Percentiles rank a stretch among this genome's conserved stretches.
Conservation (phyloP, 2,797 vertebrate genomes). For the Helarctos malayanus region DNA sequence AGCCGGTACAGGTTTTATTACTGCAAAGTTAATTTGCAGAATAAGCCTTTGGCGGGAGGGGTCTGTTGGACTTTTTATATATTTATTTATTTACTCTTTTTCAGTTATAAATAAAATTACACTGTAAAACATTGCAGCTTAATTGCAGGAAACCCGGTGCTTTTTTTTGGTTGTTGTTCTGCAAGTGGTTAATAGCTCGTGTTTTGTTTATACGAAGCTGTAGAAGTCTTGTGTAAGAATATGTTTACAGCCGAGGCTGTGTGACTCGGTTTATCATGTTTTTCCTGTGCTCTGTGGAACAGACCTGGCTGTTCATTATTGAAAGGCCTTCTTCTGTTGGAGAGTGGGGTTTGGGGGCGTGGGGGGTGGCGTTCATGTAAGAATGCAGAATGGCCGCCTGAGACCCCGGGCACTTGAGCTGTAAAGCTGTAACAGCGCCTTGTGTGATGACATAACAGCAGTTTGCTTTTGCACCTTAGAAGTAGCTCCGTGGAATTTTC, state of each 20-base stretch:
- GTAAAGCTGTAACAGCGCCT: slow-evolving; percentile 83
- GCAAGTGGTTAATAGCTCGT: slow-evolving; percentile 82
- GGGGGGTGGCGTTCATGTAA: slow-evolving; percentile 74
- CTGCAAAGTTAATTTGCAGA: slow-evolving; percentile 87
- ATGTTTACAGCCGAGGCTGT: slow-evolving; percentile 82
- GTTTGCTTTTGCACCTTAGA: slow-evolving; percentile 82
- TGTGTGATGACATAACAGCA: slow-evolving; percentile 76
- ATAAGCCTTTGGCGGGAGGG: slow-evolving; percentile 86
- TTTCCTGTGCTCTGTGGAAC: slow-evolving; percentile 84
- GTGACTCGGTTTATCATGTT: slow-evolving; percentile 86
- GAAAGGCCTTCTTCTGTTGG: slow-evolving; percentile 86
- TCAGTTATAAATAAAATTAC: slow-evolving; percentile 84
- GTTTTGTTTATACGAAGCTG: slow-evolving; percentile 83
- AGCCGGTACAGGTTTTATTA: slow-evolving; percentile 87
- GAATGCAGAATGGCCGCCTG: slow-evolving; percentile 86
- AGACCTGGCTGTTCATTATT: slow-evolving; percentile 83
- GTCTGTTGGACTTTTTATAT: slow-evolving; percentile 85
- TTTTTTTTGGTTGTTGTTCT: slow-evolving; percentile 33
- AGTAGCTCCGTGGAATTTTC: not conserved
- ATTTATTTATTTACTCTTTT: slow-evolving; percentile 87
- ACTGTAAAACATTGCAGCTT: slow-evolving; percentile 86
- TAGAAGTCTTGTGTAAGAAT: slow-evolving; percentile 83
- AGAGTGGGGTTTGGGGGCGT: slow-evolving; percentile 60
- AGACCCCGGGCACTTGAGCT: slow-evolving; percentile 82
- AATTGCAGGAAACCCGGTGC: slow-evolving; percentile 88